Evolutionary conservation across 2,113 vertebrate species (phyloP).

Genomic region (Syngnathoides biaculeatus): DNA sequence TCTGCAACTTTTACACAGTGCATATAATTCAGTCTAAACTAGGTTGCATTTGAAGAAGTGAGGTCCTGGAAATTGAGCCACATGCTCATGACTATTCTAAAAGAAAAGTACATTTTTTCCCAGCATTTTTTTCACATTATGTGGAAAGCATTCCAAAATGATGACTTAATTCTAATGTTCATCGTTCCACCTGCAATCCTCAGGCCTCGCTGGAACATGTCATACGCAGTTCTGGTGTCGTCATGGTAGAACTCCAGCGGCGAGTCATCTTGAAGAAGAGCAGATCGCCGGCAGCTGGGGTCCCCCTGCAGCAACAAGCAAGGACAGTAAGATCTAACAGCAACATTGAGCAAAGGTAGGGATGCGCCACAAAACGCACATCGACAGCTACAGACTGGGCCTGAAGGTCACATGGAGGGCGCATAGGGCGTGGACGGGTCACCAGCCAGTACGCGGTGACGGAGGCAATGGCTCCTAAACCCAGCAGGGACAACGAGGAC

Average conservation of each 20-base stretch:
- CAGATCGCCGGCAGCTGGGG: slow-evolving; percentile 68
- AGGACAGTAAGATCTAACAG: background rate
- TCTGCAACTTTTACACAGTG: no score
- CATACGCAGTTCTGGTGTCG: slow-evolving; percentile 71
- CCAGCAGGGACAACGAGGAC: slow-evolving; percentile 69
- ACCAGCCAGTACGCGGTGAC: slow-evolving; percentile 75
- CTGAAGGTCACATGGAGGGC: slow-evolving; percentile 69
- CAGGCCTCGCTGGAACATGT: slow-evolving; percentile 76
- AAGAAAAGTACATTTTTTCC: no score
- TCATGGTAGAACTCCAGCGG: slow-evolving; percentile 77
- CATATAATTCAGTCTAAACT: no score
- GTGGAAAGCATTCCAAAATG: background rate
- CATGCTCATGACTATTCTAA: no score
- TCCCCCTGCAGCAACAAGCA: slow-evolving; percentile 57
- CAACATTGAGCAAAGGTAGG: background rate
- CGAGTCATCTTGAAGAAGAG: slow-evolving; percentile 68
- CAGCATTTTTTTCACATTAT: background rate
- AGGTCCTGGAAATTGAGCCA: no score
- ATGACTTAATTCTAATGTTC: background rate
- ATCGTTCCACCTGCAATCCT: slow-evolving; percentile 62
- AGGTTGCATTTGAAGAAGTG: no score
- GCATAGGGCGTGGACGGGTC: slow-evolving; percentile 71
- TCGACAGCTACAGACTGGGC: slow-evolving; percentile 71
- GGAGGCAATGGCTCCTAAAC: slow-evolving; percentile 74
- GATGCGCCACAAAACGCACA: slow-evolving; percentile 43